These are phyloP conservation scores for Lycia hirtaria DNA, from an alignment of 2,888 invertebrate species.

Conservation along the genomic window DNA sequence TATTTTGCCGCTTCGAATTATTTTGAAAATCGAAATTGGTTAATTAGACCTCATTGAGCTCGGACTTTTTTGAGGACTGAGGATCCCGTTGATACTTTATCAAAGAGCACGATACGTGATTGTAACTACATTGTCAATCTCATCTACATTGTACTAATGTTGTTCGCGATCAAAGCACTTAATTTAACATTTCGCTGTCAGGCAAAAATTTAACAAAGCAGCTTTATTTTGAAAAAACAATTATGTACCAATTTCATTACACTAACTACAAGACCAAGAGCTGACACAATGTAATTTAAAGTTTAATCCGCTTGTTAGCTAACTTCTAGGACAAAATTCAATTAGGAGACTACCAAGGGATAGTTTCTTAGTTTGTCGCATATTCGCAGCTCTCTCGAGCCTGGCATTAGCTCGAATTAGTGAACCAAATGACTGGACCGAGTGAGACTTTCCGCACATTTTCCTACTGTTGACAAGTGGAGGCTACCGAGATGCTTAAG, in stretches of 20 bases:
- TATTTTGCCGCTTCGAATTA: no score
- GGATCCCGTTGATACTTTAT: no score
- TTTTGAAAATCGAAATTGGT: no score
- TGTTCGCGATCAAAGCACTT: no score
- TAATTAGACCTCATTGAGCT: no score
- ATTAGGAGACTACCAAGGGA: conserved; percentile 35
- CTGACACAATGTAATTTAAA: conserved; percentile 24
- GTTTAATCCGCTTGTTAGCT: conserved; percentile 10
- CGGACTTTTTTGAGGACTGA: no score
- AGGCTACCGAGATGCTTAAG: conserved; percentile 40
- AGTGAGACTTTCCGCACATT: conserved; percentile 58
- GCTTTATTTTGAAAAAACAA: background rate
- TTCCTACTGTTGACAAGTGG: conserved; percentile 65
- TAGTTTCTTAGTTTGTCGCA: conserved; percentile 31
- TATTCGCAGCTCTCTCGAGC: conserved; percentile 35
- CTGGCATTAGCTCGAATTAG: conserved; percentile 64
- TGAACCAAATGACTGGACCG: conserved; percentile 64
- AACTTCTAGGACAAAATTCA: conserved; percentile 24
- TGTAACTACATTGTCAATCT: no score
- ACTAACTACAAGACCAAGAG: conserved; percentile 17
- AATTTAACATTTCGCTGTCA: background rate
- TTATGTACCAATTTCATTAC: conserved; percentile 5
- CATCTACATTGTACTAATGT: no score
- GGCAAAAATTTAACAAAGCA: background rate
- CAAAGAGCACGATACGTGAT: no score